These are phyloP conservation scores for Sinocyclocheilus anophthalmus DNA, from an alignment of 2,113 vertebrate species.

Conservation along the genomic window DNA sequence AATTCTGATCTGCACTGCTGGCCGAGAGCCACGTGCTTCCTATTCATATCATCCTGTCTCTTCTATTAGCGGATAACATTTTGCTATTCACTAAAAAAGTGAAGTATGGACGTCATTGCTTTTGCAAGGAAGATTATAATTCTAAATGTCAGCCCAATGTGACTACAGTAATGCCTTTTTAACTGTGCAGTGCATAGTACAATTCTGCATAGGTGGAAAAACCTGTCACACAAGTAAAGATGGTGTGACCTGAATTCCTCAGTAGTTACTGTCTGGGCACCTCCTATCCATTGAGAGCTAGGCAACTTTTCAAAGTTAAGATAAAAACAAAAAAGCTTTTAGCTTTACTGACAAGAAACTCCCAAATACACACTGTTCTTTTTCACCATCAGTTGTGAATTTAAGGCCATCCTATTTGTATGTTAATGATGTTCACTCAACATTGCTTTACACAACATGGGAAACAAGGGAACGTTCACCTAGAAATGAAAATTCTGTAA, in stretches of 20 bases:
- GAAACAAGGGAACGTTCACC: not conserved
- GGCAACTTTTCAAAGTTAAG: not conserved
- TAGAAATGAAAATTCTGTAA: not conserved
- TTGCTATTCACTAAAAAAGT: not conserved
- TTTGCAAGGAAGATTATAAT: not conserved
- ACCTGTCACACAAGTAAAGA: constrained; percentile 20
- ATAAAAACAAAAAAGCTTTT: not conserved
- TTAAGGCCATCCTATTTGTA: not conserved
- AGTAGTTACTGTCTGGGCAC: not conserved
- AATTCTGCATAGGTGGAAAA: constrained; percentile 6
- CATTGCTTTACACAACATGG: not conserved
- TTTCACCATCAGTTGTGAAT: not conserved
- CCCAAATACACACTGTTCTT: not conserved
- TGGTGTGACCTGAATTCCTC: constrained; percentile 18
- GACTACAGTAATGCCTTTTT: not conserved
- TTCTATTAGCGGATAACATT: not conserved
- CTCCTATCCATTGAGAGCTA: constrained; percentile 8
- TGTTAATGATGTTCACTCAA: not conserved
- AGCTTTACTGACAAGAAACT: not conserved
- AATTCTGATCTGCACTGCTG: constrained; percentile 4
- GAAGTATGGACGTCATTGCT: not conserved
- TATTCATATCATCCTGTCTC: not conserved
- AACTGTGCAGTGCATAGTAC: not conserved
- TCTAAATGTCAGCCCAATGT: not conserved
- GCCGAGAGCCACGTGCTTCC: not conserved